These are phyloP conservation scores for Drosophila quinaria DNA, from an alignment of 2,888 invertebrate genomes.

Conservation along the genomic window DNA sequence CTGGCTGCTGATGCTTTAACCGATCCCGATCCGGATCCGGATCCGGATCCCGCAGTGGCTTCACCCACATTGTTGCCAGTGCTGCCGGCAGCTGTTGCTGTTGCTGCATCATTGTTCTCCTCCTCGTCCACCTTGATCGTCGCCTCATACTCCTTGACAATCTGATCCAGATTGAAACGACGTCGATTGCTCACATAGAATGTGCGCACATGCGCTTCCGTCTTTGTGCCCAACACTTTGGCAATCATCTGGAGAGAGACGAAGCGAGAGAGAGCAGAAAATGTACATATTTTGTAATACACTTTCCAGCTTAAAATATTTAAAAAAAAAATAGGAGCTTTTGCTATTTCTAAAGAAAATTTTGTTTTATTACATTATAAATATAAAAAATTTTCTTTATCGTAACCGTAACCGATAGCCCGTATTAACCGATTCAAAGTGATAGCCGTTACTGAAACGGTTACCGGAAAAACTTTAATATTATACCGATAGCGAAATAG, in stretches of 20 bases:
- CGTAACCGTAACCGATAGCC: too few relatives aligned
- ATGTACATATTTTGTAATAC: too few relatives aligned
- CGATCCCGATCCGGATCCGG: neutral
- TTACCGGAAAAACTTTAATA: too few relatives aligned
- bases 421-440: too few relatives aligned
- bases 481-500: too few relatives aligned
- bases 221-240: constrained; percentile 97
- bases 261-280: neutral
- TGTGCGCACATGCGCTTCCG: constrained; percentile 95
- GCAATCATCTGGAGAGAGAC: constrained; percentile 91
- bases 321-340: too few relatives aligned
- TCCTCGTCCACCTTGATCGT: constrained; percentile 61
- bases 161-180: constrained; percentile 94
- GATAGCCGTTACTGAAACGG: too few relatives aligned
- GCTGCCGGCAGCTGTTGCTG: constrained; percentile 1
- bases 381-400: too few relatives aligned
- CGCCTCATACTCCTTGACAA: constrained; percentile 94
- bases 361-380: too few relatives aligned
- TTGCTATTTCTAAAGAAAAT: too few relatives aligned
- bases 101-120: constrained; percentile 12
- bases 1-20: constrained; percentile 25
- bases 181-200: constrained; percentile 97
- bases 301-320: too few relatives aligned
- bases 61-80: constrained; percentile 12
- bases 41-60: constrained; percentile 1